Evolutionary conservation across 92 coral and sea anemone genomes (phyloP), one percentile per base, ranked within the genome.

Genomic region (Epizoanthus illoricatus): DNA sequence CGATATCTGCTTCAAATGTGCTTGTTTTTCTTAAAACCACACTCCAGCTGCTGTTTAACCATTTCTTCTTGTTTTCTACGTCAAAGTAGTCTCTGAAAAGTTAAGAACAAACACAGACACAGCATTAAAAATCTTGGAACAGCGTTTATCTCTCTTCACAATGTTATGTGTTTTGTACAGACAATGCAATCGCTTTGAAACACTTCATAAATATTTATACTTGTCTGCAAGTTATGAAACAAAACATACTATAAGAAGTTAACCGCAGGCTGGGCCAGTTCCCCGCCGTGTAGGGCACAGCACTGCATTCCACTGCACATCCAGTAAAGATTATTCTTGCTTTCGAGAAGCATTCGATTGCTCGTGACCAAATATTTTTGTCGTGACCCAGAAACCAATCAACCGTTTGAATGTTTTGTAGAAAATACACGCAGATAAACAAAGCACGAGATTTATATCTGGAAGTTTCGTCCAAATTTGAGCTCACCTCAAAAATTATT

Each of bases 131-230:
- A 43, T 33, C 17, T 33, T 12, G 73, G 20, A 68, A 43, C 8
- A 39, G 42, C 21, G 52, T 2, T 11, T 68, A 16, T 36, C 56
- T 9, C 12, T 52, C 0, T 7, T 40, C 40, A 0, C 72, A 15
- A 3, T 67, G 72, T 36, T 68, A 15, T 5, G 71, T 13, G 71
- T 66, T 39, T 68, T 52, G 52, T 16, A 24, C 5, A 40, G 73
- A 68, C 73, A 68, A 39, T 67, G 47, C 45, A 23, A 65, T 23
- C 18, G 11, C 70, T 65, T 65, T 68, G 11, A 68, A 15, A n/a
- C 73, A 68, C 73, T 68, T 66, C n/a, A 43, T 68, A 68, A 68
- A 68, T 68, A 68, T 68, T 68, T 68, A 68, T 68, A 39, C 73
- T 68, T 68, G 52, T 36, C 6, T 13, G 73, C 33, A 0, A 24